Evolutionary conservation across 2,797 vertebrate genomes (phyloP), one percentile per base, ranked within the genome.

Genomic region (Enteromius radiatus): DNA sequence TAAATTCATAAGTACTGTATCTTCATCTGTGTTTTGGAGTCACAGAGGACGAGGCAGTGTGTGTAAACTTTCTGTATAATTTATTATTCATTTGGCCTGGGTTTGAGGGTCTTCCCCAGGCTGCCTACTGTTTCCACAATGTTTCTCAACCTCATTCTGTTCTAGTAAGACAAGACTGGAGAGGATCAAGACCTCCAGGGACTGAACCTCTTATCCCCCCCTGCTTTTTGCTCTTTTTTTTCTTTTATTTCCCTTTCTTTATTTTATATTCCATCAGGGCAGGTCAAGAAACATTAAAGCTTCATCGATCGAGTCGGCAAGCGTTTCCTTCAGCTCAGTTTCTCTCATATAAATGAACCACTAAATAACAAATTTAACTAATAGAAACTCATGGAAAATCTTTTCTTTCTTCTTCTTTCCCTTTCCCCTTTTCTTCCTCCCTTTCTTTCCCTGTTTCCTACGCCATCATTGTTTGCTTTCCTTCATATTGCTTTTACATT

Each of bases 331-430:
- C 59, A 73, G 71, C 82, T 87, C 61, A 45, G 36, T 85, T 83
- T 86, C 78, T 45, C 59, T 79, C 68, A 68, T 80, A 80, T 70
- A 87, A 84, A 83, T 84, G 70, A 83, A 67, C 14, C 71, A 70
- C 71, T 84, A 81, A 47, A 76, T 61, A 45, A 31, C 52, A 10
- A 54, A 78, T 38, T n/a, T n/a, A n/a, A n/a, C 81, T 78, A 83
- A 81, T 67, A 78, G 68, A 69, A 33, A 95, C 94, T 96, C 96
- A 96, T 94, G 83, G 90, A 91, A 94, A 90, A 95, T 87, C 3
- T 38, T n/a, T 45, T 9, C 47, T 36, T 76, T 65, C 78, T 23
- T 61, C 23, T 79, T 54, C 43, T 49, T n/a, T 19, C 38, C 8
- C 26, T n/a, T 9, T 41, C 23, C 8, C 3, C 26, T 94, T 65